These are phyloP conservation scores for Nephotettix cincticeps DNA, from an alignment of 1,140 invertebrate genomes.

Conservation along the genomic window DNA sequence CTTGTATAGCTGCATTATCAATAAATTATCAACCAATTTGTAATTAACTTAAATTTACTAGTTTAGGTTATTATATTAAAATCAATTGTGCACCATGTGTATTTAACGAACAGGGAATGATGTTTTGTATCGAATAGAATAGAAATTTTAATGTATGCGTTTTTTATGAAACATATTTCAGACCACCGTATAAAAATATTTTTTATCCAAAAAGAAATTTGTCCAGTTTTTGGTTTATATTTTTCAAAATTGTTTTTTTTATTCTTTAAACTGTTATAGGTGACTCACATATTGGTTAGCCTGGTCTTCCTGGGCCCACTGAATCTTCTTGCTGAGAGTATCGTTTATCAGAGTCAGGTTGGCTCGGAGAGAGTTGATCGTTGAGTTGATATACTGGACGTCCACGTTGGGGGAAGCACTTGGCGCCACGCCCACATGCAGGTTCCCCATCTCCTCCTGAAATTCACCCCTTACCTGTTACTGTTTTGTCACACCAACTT, in stretches of 20 bases:
- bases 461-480: slow-evolving; percentile 14
- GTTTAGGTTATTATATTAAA: too few relatives aligned
- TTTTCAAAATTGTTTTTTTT: not conserved
- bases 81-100: too few relatives aligned
- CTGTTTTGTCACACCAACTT: too few relatives aligned
- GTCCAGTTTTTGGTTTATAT: not conserved
- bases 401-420: slow-evolving; percentile 38
- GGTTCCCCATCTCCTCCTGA: slow-evolving; percentile 45
- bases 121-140: too few relatives aligned
- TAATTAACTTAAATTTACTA: too few relatives aligned
- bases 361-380: slow-evolving; percentile 10
- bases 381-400: not conserved
- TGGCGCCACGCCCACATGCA: slow-evolving; percentile 45
- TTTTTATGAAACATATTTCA: too few relatives aligned
- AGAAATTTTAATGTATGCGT: too few relatives aligned
- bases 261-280: too few relatives aligned
- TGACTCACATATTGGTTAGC: slow-evolving; percentile 50
- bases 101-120: too few relatives aligned
- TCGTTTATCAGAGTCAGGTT: slow-evolving; percentile 51
- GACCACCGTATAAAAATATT: not conserved
- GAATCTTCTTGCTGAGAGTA: slow-evolving; percentile 49
- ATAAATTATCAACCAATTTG: too few relatives aligned
- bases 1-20: too few relatives aligned
- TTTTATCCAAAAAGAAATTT: not conserved
- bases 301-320: slow-evolving; percentile 51